Evolutionary conservation across 2,113 vertebrate species (phyloP).

Genomic region (Seriola rivoliana): DNA sequence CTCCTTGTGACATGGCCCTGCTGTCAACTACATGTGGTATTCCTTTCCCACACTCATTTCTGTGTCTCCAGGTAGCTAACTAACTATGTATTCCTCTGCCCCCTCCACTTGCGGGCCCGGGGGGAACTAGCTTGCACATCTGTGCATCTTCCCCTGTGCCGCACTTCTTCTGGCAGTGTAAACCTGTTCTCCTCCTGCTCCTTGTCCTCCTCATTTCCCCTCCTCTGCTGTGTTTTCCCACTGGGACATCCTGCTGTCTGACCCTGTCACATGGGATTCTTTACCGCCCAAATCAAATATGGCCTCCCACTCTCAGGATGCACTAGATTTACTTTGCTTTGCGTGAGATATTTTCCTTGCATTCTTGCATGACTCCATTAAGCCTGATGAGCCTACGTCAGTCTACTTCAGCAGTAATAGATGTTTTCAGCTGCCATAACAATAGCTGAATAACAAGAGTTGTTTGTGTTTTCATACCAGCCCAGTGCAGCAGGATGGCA

Average conservation of each 20-base stretch:
- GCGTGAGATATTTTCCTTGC: constrained; percentile 52
- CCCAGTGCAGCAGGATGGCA: background rate
- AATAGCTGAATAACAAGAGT: constrained; percentile 33
- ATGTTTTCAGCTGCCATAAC: constrained; percentile 59
- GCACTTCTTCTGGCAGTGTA: constrained; percentile 38
- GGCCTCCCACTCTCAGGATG: constrained; percentile 41
- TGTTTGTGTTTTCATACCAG: constrained; percentile 36
- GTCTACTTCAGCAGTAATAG: constrained; percentile 18
- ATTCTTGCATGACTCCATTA: constrained; percentile 60
- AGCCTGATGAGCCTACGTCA: constrained; percentile 57
- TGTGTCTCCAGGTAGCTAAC: background rate
- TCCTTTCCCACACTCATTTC: constrained; percentile 13
- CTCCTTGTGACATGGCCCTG: background rate
- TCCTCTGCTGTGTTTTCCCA: constrained; percentile 51
- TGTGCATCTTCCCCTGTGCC: constrained; percentile 38
- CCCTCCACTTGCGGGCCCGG: constrained; percentile 17
- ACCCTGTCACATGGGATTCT: constrained; percentile 51
- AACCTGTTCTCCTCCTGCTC: constrained; percentile 69
- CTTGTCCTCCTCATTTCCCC: constrained; percentile 63
- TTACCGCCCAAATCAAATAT: constrained; percentile 56
- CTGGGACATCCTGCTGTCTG: constrained; percentile 51
- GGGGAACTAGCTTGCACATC: constrained; percentile 48
- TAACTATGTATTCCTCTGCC: constrained; percentile 13
- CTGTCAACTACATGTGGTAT: constrained; percentile 15
- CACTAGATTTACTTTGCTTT: constrained; percentile 54